Base-by-base conservation (phyloP, 2,888 invertebrate genomes). In the Lydus trimaculatus region DNA sequence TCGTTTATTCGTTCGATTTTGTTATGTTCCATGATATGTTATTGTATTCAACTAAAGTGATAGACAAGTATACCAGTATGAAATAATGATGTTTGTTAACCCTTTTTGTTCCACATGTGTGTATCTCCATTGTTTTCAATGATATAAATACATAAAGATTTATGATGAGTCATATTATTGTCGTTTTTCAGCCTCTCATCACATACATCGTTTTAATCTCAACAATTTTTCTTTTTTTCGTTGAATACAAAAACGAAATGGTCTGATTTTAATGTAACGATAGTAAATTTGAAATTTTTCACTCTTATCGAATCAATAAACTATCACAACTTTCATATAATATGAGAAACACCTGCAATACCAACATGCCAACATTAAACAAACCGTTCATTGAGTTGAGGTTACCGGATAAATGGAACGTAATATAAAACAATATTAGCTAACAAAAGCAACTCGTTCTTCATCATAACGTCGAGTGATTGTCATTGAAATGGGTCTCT, bases 11-110 rank as follows among this genome's bases (percentile, higher is more conserved):
- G 11, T 20, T 20, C 43, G 43, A 7, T 15, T 36, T 36, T 33
- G 33, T 33, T 33, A 11, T 2, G 8, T 33, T 9, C 39, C 11
- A 11, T 33, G 33, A 39, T n/a, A 13, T 39, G 15, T 43, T 48
- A 48, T 48, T 17, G 43, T 48, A 20, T 48, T 48, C 3, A 52
- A 23, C 17, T 52, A 11, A 23, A 52, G 13, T 56, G 56, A 56
- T 56, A 13, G 25, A 56, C 56, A 56, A 56, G 56, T 56, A n/a
- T n/a, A 56, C 56, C 23, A 56, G 56, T 56, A 56, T 48, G 20
- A 48, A 20, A 48, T 56, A 56, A 25, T 56, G 23, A 5, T 48
- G 48, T 48, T 48, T 20, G 48, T 56, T 25, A 56, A 25, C 11
- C 56, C 15, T 56, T 13, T 56, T 56, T 56, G 11, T 56, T 56